Evolutionary conservation across 2,797 vertebrate species (phyloP), one percentile per base, ranked within the genome.

Genomic region (Sebastes vulpes): DNA sequence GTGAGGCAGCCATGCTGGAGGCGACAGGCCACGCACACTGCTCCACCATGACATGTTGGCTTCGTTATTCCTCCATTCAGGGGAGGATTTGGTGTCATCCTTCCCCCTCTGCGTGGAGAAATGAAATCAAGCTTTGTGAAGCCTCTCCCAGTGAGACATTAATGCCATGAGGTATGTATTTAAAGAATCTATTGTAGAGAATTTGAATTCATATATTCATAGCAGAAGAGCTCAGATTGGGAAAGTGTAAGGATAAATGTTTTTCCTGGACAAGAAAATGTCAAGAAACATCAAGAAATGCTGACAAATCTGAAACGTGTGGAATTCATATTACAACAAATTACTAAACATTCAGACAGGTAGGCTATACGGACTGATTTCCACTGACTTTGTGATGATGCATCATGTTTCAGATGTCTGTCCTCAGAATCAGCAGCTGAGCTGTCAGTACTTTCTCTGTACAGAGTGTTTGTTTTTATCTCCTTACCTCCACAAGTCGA

Each of bases 1-100:
- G 90, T 87, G 87, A 90, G 77, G 85, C 76, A 87, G 88, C 83
- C 83, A 81, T 74, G 92, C 89, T 87, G 86, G 84, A 91, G 89
- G 92, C 86, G 87, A 88, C 90, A 74, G 68, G 82, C 87, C 71
- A 2, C 5, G 46, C 78, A 35, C 81, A 68, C 32, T 77, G 86
- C 67, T 85, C 81, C 67, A 73, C 90, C 60, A 0, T 87, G 92
- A 93, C 90, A 85, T 48, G 84, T 72, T 87, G 87, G 73, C 89
- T 90, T 91, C 81, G 86, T 92, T 91, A 92, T 89, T 90, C 74
- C 75, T 86, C 70, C 73, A 25, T 85, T 86, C 81, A 82, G 77
- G 32, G 38, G 32, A 89, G 85, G 81, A 87, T 89, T 72, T 71
- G 81, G 82, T 92, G 84, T 86, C 80, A 84, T 75, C 68, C 66